Evolutionary conservation across 2,797 vertebrate species (phyloP).

Genomic region (Galaxias olidus): DNA sequence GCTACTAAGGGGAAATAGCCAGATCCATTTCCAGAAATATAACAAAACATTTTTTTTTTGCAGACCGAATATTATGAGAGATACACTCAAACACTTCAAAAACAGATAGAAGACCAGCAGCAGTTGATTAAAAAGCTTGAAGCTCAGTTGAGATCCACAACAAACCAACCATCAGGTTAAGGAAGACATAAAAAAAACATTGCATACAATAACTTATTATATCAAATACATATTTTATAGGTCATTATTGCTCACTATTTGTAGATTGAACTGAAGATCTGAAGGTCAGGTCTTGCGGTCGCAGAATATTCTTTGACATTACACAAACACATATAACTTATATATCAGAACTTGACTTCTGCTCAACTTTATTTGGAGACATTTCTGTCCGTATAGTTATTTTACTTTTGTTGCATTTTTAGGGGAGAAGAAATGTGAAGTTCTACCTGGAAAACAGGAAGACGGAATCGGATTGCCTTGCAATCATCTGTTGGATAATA

Average conservation of each 20-base stretch:
- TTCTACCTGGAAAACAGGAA: slow-evolving; percentile 64
- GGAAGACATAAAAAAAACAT: slow-evolving; percentile 5
- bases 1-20: not conserved
- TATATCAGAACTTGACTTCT: too few species aligned
- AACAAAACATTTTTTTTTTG: slow-evolving; percentile 52
- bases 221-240: too few species aligned
- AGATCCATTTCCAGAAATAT: not conserved
- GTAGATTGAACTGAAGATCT: too few species aligned
- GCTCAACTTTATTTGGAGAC: not conserved
- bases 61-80: slow-evolving; percentile 90
- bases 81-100: slow-evolving; percentile 85
- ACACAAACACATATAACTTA: too few species aligned
- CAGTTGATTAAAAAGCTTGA: slow-evolving; percentile 81
- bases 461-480: slow-evolving; percentile 63
- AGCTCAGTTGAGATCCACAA: slow-evolving; percentile 65
- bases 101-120: slow-evolving; percentile 89
- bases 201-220: too few species aligned
- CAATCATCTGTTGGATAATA: slow-evolving; percentile 81
- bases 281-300: too few species aligned
- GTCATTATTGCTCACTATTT: too few species aligned
- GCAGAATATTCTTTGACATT: too few species aligned
- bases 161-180: slow-evolving; percentile 71
- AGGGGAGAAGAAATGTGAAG: slow-evolving; percentile 79
- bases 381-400: slow-evolving; percentile 14
- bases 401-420: slow-evolving; percentile 55